Evolutionary conservation across 2,113 vertebrate genomes (phyloP).

Genomic region (Xyrauchen texanus): DNA sequence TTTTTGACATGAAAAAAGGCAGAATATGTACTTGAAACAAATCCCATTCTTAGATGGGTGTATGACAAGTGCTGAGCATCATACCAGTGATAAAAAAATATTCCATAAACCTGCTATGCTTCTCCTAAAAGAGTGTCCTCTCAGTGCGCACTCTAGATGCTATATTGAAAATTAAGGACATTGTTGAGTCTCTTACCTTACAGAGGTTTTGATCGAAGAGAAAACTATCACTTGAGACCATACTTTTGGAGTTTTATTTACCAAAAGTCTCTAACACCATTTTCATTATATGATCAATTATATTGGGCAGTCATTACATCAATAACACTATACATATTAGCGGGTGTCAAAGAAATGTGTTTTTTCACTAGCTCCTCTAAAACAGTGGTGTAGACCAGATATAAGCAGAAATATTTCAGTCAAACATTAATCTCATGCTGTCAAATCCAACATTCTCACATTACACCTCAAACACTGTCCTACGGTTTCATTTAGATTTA

Average conservation of each 20-base stretch:
- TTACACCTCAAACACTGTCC: conserved; percentile 24
- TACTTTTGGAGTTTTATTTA: neutral
- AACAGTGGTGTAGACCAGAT: too few relatives aligned
- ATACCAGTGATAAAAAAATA: too few relatives aligned
- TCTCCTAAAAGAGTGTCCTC: too few relatives aligned
- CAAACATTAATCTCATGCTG: conserved; percentile 11
- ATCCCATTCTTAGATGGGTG: too few relatives aligned
- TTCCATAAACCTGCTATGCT: too few relatives aligned
- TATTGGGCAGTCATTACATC: neutral
- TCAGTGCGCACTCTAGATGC: neutral
- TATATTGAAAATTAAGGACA: conserved; percentile 16
- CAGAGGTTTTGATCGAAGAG: conserved; percentile 7
- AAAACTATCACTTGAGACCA: neutral
- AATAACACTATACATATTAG: too few relatives aligned
- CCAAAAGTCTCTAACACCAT: neutral
- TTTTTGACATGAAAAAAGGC: neutral
- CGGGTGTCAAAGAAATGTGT: too few relatives aligned
- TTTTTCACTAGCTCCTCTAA: too few relatives aligned
- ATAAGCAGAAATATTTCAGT: neutral
- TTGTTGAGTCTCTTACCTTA: neutral
- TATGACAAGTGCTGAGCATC: too few relatives aligned
- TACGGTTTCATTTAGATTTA: conserved; percentile 17
- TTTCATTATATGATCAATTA: neutral
- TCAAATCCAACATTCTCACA: conserved; percentile 36
- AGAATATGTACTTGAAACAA: too few relatives aligned